Evolutionary conservation across 2,113 vertebrate genomes (phyloP), one percentile per base, ranked within the genome.

Genomic region (Toxostoma redivivum): DNA sequence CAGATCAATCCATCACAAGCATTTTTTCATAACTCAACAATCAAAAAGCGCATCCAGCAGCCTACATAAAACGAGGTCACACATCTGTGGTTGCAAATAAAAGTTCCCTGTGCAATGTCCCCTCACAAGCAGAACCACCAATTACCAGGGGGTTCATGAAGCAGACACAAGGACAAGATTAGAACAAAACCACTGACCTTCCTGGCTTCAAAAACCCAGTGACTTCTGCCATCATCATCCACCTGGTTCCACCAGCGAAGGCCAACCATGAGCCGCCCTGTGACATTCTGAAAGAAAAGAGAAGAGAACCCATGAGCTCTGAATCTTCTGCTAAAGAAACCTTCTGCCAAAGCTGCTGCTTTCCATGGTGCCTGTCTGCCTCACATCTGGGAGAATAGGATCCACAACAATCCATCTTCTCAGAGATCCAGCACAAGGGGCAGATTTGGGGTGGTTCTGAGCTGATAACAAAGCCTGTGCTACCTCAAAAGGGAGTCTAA

Each of bases 231-330:
- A 37, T 99, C 99, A 25, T 99, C 99, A 71, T 99, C 99, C 81
- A 99, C 98, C 94, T 99, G 99, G 97, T 99, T 99, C 99, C 99
- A 99, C 99, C 99, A 99, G 27, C 99, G 97, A 12, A 99, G 97
- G 30, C 99, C 99, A 11, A 99, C 99, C 99, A 99, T 98, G 85
- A 99, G 90, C 24, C 99, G 97, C 11, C 99, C 99, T 2, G 98
- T 99, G 94, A 99, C 98, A 69, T 99, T 99, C 99, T 99, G 90
- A 11, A 81, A 91, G 48, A 58, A 42, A 44, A 21, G 14, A 47
- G 51, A 69, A 21, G 14, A 47, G 51, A 69, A 28, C 12, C 57
- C 31, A 1, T 1, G 1, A 60, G 22, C 51, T 64, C 51, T 7
- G 1, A 1, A 12, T 1, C 12, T 47, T 9, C 40, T 69, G 30